phyloP scores from a whole-genome alignment of 2,888 invertebrate species.

The Chymomyza procnemis region DNA sequence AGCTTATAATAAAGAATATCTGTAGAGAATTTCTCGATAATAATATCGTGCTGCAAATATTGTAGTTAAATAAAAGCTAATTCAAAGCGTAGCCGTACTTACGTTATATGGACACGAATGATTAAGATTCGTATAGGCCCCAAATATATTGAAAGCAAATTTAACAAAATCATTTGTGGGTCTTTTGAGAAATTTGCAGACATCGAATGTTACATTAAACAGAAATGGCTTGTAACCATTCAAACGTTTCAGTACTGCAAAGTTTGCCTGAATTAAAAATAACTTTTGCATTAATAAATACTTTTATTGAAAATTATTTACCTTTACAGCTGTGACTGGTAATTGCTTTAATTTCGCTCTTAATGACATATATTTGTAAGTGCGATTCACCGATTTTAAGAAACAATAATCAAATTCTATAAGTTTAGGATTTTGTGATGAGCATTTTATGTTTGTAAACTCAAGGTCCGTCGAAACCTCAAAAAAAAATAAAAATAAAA shows the following conservation, averaged over 20 bases:
- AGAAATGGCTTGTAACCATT: slow-evolving; percentile 11
- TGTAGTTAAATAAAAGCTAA: neutral
- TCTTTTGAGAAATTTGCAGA: neutral
- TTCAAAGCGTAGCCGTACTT: neutral
- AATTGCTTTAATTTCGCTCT: neutral
- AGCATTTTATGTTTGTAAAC: slow-evolving; percentile 10
- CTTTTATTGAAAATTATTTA: too few species aligned
- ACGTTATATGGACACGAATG: slow-evolving; percentile 9
- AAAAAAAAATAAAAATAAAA: slow-evolving; percentile 6
- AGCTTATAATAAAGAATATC: neutral
- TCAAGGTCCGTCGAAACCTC: neutral
- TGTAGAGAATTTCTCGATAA: slow-evolving; percentile 5
- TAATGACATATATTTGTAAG: slow-evolving; percentile 9
- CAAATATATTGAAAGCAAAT: slow-evolving; percentile 1
- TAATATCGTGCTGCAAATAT: slow-evolving; percentile 2
- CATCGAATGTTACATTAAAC: slow-evolving; percentile 3
- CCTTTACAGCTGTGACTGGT: neutral
- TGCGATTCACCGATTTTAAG: slow-evolving; percentile 10
- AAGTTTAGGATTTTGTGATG: neutral
- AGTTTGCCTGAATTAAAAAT: neutral
- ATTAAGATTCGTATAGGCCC: neutral
- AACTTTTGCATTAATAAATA: neutral
- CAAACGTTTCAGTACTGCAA: neutral
- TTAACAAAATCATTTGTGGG: too few species aligned
- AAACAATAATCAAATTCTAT: neutral